Evolutionary conservation across 2,113 vertebrate species (phyloP).

Genomic region (Panthera uncia): DNA sequence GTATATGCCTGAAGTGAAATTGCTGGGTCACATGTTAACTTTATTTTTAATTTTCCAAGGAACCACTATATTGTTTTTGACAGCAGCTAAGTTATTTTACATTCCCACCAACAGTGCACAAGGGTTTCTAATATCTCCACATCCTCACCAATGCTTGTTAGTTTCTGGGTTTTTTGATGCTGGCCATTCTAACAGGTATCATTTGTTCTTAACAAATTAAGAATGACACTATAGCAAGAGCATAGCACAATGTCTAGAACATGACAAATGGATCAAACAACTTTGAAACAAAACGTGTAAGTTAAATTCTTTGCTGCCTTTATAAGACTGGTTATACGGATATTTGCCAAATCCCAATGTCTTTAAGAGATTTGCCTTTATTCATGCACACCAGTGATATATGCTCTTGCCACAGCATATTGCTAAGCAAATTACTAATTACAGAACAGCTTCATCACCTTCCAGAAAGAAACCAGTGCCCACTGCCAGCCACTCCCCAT

Average conservation of each 20-base stretch:
- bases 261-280: neutral
- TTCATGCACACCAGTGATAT: neutral
- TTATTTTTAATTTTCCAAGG: neutral
- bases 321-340: neutral
- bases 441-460: neutral
- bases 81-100: neutral
- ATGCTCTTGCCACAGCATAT: neutral
- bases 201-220: constrained; percentile 11
- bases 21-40: neutral
- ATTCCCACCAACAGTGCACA: neutral
- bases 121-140: neutral
- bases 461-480: neutral
- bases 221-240: neutral
- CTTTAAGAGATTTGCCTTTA: neutral
- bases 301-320: constrained; percentile 9
- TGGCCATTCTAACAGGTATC: neutral
- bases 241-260: neutral
- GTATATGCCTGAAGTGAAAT: neutral
- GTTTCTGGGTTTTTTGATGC: neutral
- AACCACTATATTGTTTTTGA: neutral
- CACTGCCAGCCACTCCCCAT: neutral
- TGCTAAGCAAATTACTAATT: neutral
- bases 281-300: neutral
- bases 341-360: neutral
- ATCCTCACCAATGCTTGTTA: neutral